Evolutionary conservation across 2,797 vertebrate genomes (phyloP).

Genomic region (Chrosomus eos): DNA sequence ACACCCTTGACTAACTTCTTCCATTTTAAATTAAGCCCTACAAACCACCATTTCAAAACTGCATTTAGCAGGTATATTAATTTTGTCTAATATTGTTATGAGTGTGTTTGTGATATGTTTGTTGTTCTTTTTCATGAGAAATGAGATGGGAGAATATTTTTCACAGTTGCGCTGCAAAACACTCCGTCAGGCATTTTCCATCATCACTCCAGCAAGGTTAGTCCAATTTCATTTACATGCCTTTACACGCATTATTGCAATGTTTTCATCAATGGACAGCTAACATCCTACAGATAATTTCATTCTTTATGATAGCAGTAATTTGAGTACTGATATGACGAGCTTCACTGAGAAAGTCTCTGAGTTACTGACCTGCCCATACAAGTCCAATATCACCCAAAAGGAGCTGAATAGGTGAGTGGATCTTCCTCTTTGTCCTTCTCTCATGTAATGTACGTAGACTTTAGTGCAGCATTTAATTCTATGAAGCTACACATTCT

Average conservation of each 20-base stretch:
- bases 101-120: background rate
- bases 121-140: background rate
- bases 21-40: too few relatives aligned
- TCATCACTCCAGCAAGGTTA: background rate
- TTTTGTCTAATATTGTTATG: background rate
- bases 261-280: background rate
- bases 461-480: too few relatives aligned
- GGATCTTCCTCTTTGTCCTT: background rate
- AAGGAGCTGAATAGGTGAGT: constrained; percentile 3
- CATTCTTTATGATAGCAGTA: background rate
- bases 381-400: background rate
- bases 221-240: background rate
- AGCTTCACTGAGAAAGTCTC: background rate
- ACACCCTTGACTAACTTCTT: background rate
- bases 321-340: background rate
- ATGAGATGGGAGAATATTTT: background rate
- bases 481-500: too few relatives aligned
- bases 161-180: background rate
- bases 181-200: background rate
- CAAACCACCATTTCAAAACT: background rate
- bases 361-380: background rate
- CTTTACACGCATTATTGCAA: background rate
- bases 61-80: background rate
- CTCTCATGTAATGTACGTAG: too few relatives aligned
- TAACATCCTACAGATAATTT: background rate